Conservation (phyloP, 92 coral and sea anemone genomes). For the Zoanthus sociatus region DNA sequence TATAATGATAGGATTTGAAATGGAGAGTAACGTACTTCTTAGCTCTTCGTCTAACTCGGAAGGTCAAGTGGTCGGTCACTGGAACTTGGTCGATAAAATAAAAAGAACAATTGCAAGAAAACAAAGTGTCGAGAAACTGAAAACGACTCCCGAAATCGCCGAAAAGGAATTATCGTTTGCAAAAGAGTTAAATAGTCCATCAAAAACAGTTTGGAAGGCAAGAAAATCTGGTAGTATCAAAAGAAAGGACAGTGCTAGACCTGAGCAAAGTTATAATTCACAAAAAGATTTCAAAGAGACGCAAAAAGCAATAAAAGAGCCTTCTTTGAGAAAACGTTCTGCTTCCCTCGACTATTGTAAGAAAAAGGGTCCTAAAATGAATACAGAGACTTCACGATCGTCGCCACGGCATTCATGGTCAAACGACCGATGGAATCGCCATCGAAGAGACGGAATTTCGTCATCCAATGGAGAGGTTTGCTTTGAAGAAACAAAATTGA, state of each 20-base stretch:
- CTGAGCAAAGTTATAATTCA: background rate
- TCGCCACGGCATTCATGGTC: constrained; percentile 35
- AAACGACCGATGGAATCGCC: constrained; percentile 26
- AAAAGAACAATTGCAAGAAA: background rate
- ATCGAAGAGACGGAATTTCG: constrained; percentile 24
- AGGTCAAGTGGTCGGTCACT: constrained; percentile 11
- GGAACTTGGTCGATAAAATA: constrained; percentile 10
- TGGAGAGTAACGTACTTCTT: background rate
- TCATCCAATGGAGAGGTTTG: background rate
- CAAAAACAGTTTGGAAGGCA: constrained; percentile 8
- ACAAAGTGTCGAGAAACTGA: background rate
- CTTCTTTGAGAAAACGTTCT: background rate
- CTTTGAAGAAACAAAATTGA: constrained; percentile 37
- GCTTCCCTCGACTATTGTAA: background rate
- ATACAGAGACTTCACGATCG: background rate
- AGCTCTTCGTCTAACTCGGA: constrained; percentile 12
- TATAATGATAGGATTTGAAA: constrained; percentile 19
- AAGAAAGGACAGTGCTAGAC: background rate
- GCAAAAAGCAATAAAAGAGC: background rate
- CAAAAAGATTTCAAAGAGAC: background rate
- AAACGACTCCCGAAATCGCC: background rate
- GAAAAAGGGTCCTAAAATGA: background rate
- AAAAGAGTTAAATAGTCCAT: background rate
- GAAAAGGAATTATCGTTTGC: constrained; percentile 3
- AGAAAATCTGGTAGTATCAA: background rate